Conservation (phyloP, 2,888 invertebrate genomes). For the Netelia melanura region DNA sequence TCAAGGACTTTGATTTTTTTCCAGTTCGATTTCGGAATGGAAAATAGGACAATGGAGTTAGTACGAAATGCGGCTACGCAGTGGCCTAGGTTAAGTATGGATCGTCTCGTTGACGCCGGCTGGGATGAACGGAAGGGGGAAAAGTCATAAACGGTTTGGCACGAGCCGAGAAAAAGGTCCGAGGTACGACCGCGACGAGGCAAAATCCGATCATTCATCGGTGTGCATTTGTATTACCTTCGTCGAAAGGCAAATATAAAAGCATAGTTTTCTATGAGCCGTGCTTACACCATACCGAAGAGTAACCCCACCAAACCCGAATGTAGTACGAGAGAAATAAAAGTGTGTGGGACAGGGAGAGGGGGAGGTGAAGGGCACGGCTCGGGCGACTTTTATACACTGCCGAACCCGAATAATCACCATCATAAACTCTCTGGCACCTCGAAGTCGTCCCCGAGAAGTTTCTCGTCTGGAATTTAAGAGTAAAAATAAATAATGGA, state of each 20-base stretch:
- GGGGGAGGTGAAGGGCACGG: not conserved
- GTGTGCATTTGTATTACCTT: conserved; percentile 23
- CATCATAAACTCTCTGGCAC: conserved; percentile 28
- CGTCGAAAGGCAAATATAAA: conserved; percentile 18
- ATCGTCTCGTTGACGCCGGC: conserved; percentile 21
- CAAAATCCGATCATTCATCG: conserved; percentile 42
- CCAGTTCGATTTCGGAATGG: conserved; percentile 42
- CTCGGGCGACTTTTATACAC: conserved; percentile 26
- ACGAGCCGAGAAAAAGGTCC: conserved; percentile 61
- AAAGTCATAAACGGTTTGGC: conserved; percentile 55
- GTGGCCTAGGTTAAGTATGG: conserved; percentile 13
- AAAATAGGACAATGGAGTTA: conserved; percentile 18
- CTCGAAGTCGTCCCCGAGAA: conserved; percentile 5
- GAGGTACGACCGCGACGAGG: conserved; percentile 14
- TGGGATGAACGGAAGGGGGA: not conserved
- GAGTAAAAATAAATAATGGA: not conserved
- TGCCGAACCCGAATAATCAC: conserved; percentile 29
- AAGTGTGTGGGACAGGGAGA: not conserved
- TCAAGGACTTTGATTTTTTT: conserved; percentile 22
- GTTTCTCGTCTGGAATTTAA: not conserved
- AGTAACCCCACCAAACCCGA: not conserved
- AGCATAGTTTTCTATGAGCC: not conserved
- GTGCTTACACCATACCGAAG: conserved; percentile 5
- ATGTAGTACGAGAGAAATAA: not conserved
- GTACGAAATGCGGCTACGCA: conserved; percentile 1